Base-by-base conservation (phyloP, 1,140 invertebrate species). In the Sycobia sp. region DNA sequence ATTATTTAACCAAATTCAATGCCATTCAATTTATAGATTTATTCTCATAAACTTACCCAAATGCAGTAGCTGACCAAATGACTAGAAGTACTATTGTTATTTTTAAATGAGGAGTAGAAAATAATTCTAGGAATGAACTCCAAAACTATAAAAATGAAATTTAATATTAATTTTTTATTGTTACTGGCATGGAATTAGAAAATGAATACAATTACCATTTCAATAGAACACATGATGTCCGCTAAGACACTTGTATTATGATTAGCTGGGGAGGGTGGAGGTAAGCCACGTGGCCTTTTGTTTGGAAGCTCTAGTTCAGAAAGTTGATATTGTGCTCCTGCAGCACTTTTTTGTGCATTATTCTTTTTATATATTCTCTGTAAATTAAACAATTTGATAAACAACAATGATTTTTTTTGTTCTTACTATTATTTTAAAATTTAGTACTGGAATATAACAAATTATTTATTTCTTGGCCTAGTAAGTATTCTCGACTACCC, bases 241-340 rank as follows among this genome's bases (percentile, higher is more conserved):
- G 77, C 77, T 43, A 83, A 69, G 46, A 82, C 81, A 14, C 77
- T 82, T 10, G 82, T 78, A 32, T 59, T 65, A 34, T 80, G 81
- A 61, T 74, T 76, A 8, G 72, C 70, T 41, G 79, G 76, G 27
- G 75, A 75, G 5, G 74, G 69, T 46, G 80, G 78, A 14, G 83
- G 77, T 25, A 74, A 66, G 25, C 76, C 74, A 20, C 75, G 70
- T 14, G 77, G 76, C 59, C 86, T 80, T 72, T 88, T 85, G 54
- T 83, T 85, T 1, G 89, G 89, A 66, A 90, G 77, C 72, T 90
- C 86, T 55, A 90, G 74, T 73, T 90, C 89, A 9, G 87, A 86
- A 14, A 89, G 77, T 47, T 88, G 85, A 74, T 88, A 89, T 46
- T 85, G 83, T 0, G 83, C 82, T n/a, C 82, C 77, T 20, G 76